phyloP scores from a whole-genome alignment of 2,113 vertebrate species.

The Leptobrachium leishanense region DNA sequence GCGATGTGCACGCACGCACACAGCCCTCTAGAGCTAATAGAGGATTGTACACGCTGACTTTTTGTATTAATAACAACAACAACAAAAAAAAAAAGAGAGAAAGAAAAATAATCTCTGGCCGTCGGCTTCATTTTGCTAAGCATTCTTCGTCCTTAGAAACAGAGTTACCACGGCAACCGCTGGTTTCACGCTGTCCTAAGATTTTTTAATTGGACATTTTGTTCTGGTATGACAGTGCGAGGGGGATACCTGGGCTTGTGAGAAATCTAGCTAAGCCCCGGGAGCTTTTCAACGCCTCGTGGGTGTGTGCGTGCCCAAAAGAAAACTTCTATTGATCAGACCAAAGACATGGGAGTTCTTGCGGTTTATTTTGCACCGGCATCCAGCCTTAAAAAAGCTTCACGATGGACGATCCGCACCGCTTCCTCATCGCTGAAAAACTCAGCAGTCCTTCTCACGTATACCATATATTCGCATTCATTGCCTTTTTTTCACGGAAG shows the following conservation, averaged over 20 bases:
- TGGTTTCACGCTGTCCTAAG: slow-evolving; percentile 33
- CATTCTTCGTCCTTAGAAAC: slow-evolving; percentile 37
- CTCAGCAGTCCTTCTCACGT: too few species aligned
- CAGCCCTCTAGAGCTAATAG: slow-evolving; percentile 20
- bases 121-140: slow-evolving; percentile 24
- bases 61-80: slow-evolving; percentile 19
- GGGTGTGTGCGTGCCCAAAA: neutral
- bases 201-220: slow-evolving; percentile 41
- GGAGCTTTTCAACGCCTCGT: neutral
- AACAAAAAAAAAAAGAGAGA: too few species aligned
- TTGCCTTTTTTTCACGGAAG: too few species aligned
- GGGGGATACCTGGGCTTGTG: slow-evolving; percentile 29
- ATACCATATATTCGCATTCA: too few species aligned
- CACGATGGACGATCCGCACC: too few species aligned
- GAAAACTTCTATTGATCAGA: too few species aligned
- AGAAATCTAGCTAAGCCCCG: neutral
- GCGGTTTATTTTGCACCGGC: neutral
- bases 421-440: too few species aligned
- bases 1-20: slow-evolving; percentile 5
- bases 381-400: neutral
- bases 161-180: slow-evolving; percentile 31
- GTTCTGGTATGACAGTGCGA: slow-evolving; percentile 38
- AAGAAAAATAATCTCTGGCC: slow-evolving; percentile 21
- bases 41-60: slow-evolving; percentile 33
- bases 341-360: neutral